phyloP scores from a whole-genome alignment of 2,797 vertebrate genomes.

The Morelia viridis region DNA sequence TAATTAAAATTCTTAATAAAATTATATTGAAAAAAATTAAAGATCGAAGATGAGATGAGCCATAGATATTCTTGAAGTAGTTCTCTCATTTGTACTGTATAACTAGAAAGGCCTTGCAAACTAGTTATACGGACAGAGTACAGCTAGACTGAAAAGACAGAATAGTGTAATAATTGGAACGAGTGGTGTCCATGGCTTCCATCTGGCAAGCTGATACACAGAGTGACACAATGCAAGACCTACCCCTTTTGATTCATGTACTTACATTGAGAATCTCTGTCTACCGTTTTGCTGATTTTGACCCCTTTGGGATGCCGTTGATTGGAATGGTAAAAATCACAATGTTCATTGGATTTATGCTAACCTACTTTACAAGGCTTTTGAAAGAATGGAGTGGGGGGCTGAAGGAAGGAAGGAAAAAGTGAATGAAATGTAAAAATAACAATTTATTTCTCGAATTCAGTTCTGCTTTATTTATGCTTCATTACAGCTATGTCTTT shows the following conservation, averaged over 20 bases:
- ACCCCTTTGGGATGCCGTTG: too few relatives aligned
- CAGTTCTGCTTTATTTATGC: neutral
- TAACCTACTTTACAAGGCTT: neutral
- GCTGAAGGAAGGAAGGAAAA: neutral
- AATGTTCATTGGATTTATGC: neutral
- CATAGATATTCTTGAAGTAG: neutral
- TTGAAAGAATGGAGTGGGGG: neutral
- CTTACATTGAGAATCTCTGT: too few relatives aligned
- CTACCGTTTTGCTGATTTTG: too few relatives aligned
- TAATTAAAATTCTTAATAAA: too few relatives aligned
- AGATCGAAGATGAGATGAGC: too few relatives aligned
- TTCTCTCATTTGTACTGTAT: neutral
- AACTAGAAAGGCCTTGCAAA: neutral
- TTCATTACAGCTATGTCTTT: neutral
- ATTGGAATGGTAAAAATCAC: neutral
- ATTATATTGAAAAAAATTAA: too few relatives aligned
- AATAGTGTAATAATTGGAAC: neutral
- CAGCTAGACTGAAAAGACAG: neutral
- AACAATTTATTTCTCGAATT: neutral
- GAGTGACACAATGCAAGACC: too few relatives aligned
- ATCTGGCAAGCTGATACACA: too few relatives aligned
- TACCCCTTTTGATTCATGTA: too few relatives aligned
- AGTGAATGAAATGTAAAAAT: neutral
- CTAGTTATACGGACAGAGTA: neutral
- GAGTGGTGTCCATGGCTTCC: too few relatives aligned